These are phyloP conservation scores for Ctenopoma kingsleyae DNA, from an alignment of 2,797 vertebrate genomes.

Conservation along the genomic window DNA sequence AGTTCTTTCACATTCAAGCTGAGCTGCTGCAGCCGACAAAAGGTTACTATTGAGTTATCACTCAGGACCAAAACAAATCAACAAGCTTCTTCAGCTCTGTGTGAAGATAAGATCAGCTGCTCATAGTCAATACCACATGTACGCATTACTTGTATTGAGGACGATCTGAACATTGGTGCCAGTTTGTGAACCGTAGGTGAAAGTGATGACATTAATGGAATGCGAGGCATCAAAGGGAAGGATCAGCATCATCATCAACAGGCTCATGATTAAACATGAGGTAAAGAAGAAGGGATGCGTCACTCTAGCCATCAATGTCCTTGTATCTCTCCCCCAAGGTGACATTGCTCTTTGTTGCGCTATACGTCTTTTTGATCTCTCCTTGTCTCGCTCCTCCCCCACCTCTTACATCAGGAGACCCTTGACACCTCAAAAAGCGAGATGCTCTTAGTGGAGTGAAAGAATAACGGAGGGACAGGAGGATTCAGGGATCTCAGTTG, in stretches of 20 bases:
- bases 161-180: constrained; percentile 1
- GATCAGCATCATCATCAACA: constrained; percentile 66
- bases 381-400: constrained; percentile 35
- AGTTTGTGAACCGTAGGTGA: constrained; percentile 45
- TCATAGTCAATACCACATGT: constrained; percentile 19
- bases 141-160: neutral
- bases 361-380: constrained; percentile 66
- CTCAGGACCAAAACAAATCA: constrained; percentile 58
- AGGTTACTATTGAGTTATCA: constrained; percentile 46
- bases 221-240: constrained; percentile 39
- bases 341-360: constrained; percentile 45
- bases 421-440: constrained; percentile 74
- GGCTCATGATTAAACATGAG: constrained; percentile 81
- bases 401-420: constrained; percentile 55
- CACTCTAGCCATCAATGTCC: constrained; percentile 49
- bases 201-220: constrained; percentile 68
- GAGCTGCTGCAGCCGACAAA: constrained; percentile 13
- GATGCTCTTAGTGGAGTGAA: constrained; percentile 67
- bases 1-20: constrained; percentile 12
- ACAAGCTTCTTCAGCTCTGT: constrained; percentile 39
- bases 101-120: constrained; percentile 56
- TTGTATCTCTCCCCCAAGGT: constrained; percentile 64
- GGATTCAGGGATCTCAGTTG: constrained; percentile 32
- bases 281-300: constrained; percentile 63
- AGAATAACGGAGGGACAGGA: constrained; percentile 38